Conservation (phyloP, 1,140 invertebrate genomes). For the Panulirus ornatus region DNA sequence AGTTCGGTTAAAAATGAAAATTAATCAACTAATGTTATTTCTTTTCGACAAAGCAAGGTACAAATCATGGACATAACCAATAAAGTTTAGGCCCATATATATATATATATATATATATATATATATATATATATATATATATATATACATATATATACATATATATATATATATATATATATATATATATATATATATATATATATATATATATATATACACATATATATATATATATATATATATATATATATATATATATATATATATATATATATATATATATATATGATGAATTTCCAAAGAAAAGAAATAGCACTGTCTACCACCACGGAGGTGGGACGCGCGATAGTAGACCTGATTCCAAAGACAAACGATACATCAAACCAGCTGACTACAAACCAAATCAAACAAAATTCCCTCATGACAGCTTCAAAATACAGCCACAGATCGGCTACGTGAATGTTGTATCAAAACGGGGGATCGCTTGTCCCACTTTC, state of each 20-base stretch:
- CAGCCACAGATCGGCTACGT: not conserved
- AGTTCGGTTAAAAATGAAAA: too few relatives aligned
- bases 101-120: not conserved
- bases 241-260: slow-evolving; percentile 6
- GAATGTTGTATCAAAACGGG: not conserved
- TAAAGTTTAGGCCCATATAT: too few relatives aligned
- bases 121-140: not conserved
- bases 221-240: not conserved
- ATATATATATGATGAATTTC: not conserved
- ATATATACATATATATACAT: not conserved
- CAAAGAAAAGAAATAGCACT: not conserved
- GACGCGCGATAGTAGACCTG: too few relatives aligned
- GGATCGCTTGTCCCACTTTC: too few relatives aligned
- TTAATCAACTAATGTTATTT: too few relatives aligned
- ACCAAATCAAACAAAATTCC: not conserved
- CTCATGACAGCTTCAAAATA: not conserved
- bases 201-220: not conserved
- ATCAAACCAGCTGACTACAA: too few relatives aligned
- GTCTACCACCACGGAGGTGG: too few relatives aligned
- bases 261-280: slow-evolving; percentile 10
- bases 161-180: not conserved
- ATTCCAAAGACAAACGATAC: too few relatives aligned
- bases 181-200: too few relatives aligned
- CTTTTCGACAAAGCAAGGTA: too few relatives aligned
- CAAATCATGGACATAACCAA: too few relatives aligned